These are phyloP conservation scores for Acanthis flammea DNA, from an alignment of 2,797 vertebrate species.

Conservation along the genomic window DNA sequence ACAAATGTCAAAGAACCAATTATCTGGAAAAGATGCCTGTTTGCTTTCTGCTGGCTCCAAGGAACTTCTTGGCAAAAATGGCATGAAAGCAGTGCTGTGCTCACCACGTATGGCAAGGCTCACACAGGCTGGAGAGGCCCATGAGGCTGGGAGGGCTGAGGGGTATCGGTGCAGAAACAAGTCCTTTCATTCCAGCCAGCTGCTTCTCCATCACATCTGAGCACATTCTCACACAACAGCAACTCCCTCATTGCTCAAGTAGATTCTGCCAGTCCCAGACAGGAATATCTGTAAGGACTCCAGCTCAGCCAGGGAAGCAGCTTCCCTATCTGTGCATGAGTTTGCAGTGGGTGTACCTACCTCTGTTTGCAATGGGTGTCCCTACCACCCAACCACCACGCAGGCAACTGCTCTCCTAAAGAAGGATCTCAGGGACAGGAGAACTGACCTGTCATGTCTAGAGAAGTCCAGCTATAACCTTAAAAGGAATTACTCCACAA, in stretches of 20 bases:
- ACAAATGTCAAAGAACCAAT: fast-evolving
- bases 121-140: neutral
- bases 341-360: neutral
- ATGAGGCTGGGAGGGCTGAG: fast-evolving
- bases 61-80: neutral
- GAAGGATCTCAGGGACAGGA: neutral
- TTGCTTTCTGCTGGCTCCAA: neutral
- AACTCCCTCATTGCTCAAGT: neutral
- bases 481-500: neutral
- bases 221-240: fast-evolving
- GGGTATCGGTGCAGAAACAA: neutral
- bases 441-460: neutral
- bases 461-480: neutral
- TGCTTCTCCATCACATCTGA: neutral
- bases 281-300: neutral
- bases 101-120: fast-evolving
- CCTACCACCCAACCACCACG: neutral
- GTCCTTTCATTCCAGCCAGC: neutral
- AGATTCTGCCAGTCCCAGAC: neutral
- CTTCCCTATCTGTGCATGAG: fast-evolving
- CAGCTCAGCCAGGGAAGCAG: neutral
- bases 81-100: neutral
- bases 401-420: neutral
- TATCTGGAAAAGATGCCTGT: neutral
- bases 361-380: neutral